Evolutionary conservation across 1,140 invertebrate species (phyloP), one percentile per base, ranked within the genome.

Genomic region (Magallana gigas): DNA sequence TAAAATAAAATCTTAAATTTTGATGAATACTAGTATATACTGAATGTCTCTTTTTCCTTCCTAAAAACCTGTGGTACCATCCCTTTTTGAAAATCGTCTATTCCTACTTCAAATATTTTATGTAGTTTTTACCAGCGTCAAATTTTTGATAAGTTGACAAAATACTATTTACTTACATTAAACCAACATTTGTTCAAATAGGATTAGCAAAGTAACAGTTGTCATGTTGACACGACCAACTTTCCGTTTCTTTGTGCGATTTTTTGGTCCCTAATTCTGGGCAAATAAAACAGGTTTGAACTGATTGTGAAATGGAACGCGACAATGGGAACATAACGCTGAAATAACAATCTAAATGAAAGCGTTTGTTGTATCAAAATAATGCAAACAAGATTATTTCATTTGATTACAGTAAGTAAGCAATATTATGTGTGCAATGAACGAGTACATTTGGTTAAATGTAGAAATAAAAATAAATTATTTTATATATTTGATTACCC

Each of bases 131-230:
- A 12, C 12, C 9, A 29, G 64, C 64, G 18, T 23, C 64, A 62
- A 36, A 29, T 76, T 29, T 76, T 76, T 18, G 18, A 29, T 12
- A 68, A 76, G 68, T 48, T 48, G 36, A 48, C 36, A 48, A 48
- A 48, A 48, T 48, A 48, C 36, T 48, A 48, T 48, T 48, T 48
- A 48, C 36, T 48, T 48, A 48, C 36, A 48, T 48, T 48, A 76
- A 76, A 76, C 23, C 7, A 76, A 36, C 23, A 76, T 76, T 76
- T 76, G 68, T 76, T 23, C 68, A 76, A 8, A 12, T 76, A 76
- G 68, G 18, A 76, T 29, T 76, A 68, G 8, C 64, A 68, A 9
- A 18, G 64, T 68, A 68, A 18, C n/a, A 68, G 23, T 76, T 29
- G 18, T 29, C 23, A 48, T 76, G 68, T 76, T 76, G 68, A 76